Conservation (phyloP, 2,888 invertebrate genomes). For the Athripsodes cinereus region DNA sequence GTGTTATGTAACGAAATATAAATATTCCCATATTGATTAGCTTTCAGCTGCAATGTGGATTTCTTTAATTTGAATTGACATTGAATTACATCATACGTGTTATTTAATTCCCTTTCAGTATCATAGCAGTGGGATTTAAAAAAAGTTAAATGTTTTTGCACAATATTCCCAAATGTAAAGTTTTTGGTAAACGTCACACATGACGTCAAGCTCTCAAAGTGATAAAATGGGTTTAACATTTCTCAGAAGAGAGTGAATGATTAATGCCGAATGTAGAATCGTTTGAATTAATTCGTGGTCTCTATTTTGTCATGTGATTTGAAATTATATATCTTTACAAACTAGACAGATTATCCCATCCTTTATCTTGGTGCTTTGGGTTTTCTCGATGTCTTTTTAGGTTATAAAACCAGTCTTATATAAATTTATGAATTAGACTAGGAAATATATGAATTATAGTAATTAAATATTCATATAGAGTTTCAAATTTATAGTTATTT, state of each 20-base stretch:
- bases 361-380: no score
- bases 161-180: neutral
- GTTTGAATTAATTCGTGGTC: no score
- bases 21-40: slow-evolving; percentile 17
- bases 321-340: no score
- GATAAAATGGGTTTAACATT: neutral
- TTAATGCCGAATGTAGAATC: neutral
- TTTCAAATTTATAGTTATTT: no score
- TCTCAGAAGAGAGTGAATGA: neutral
- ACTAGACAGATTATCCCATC: no score
- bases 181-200: slow-evolving; percentile 7
- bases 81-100: slow-evolving; percentile 3
- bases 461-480: no score
- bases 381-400: no score
- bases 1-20: slow-evolving; percentile 16
- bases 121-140: neutral
- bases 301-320: no score
- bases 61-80: neutral
- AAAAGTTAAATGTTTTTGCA: neutral
- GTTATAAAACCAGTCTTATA: no score
- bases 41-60: neutral
- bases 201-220: slow-evolving; percentile 14
- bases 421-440: no score
- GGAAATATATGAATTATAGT: no score
- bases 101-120: neutral